Base-by-base conservation (phyloP, 1,140 invertebrate genomes). In the Heterodera schachtii region DNA sequence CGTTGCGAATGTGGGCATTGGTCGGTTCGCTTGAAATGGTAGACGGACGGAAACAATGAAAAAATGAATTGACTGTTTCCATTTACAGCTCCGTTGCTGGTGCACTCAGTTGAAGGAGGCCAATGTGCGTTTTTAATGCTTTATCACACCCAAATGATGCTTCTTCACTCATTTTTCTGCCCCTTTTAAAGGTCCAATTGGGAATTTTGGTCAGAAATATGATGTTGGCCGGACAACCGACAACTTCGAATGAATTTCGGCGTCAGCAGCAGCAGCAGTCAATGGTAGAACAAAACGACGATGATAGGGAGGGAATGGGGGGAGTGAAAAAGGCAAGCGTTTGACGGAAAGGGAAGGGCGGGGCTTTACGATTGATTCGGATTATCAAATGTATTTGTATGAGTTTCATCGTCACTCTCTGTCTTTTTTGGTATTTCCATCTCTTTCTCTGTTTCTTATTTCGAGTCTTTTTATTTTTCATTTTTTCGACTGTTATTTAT, bases 1-100 rank as follows among this genome's bases (percentile, higher is more conserved):
- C 86, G 7, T 57, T 90, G 31, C 79, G 87, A 69, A 86, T 87
- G 43, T 89, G 88, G 88, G 89, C 88, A 19, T 67, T 89, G 21
- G 84, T 88, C 46, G 88, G 88, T 11, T 82, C 84, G n/a, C 21
- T 83, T 47, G 83, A 86, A 49, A 67, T 78, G 52, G 60, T 88
- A 41, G n/a, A 79, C 43, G 49, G 60, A 21, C 31, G 76, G 43
- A 49, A 9, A 80, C 19, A 9, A 60, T 31, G 60, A 9, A 41
- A 21, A 0, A 52, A 44, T n/a, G 44, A 6, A 16, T 13, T 52
- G 8, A 76, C 43, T 13, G 21, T 21, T 76, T 75, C 21, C 3
- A n/a, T 78, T 71, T 78, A 6, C 44, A 78, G 76, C 76, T 78
- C 13, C 76, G 76, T 47, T 78, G 21, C n/a, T 75, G 74, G 60